Base-by-base conservation (phyloP, 2,888 invertebrate species). In the Eurytoma adleriae region DNA sequence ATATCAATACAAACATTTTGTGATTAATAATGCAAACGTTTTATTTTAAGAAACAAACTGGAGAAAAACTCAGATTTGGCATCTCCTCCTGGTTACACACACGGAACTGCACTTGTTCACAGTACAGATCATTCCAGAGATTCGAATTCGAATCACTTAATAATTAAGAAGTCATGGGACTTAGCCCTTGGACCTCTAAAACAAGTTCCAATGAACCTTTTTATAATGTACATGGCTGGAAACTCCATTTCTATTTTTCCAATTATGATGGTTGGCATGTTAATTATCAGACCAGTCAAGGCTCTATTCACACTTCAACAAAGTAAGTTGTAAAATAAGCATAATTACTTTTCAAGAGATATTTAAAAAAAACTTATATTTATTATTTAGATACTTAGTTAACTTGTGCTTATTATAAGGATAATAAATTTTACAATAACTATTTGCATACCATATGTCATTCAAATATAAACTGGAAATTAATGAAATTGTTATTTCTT, bases 201-300 rank as follows among this genome's bases (percentile, higher is more conserved):
- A 91, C 98, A 97, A 92, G 97, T 97, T 84, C 99, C 99, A 0
- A 99, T 99, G 99, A 99, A 99, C 91, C 92, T 99, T 82, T 98
- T 99, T 90, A 98, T 99, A 81, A 99, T 99, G 98, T 99, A 99
- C 91, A 99, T 99, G 99, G 98, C 99, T 74, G 99, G 99, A 20
- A 99, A 98, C 91, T 98, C 99, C 0, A 99, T 99, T 87, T 99
- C 99, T 0, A 99, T 99, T 86, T 99, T 99, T 88, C 99, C 99
- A 0, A 99, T 99, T 68, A 99, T 99, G 99, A 99, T 99, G 99
- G 98, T 99, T 12, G 99, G 98, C 62, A 99, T 99, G 99, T 93
- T 99, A 92, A 95, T 99, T 86, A 96, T 99, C 87, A 93, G 99
- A 82, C 99, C 99, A 2, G 94, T 99, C 40, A 99, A 99, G 92